Evolutionary conservation across 2,888 invertebrate genomes (phyloP).

Genomic region (Drosophila paracracens): DNA sequence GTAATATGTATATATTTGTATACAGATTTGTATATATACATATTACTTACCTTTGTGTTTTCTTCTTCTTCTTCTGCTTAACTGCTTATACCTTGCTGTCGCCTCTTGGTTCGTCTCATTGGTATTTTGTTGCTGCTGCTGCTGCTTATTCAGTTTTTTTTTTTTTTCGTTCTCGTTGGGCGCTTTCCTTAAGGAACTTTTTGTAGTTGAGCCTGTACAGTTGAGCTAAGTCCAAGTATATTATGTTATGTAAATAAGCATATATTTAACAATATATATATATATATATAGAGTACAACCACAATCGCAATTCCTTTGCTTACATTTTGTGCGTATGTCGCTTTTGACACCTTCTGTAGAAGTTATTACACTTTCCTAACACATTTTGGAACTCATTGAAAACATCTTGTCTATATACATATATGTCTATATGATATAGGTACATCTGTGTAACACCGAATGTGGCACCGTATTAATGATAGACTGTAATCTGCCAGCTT

Average conservation of each 20-base stretch:
- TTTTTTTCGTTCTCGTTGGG: slow-evolving; percentile 23
- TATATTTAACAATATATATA: slow-evolving; percentile 1
- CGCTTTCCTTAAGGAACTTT: slow-evolving; percentile 45
- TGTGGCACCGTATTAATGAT: neutral
- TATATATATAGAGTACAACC: neutral
- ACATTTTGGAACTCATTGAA: neutral
- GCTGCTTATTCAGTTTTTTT: neutral
- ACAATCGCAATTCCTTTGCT: neutral
- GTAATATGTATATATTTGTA: slow-evolving; percentile 4
- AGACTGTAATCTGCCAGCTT: neutral
- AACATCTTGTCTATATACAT: neutral
- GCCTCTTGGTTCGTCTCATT: neutral
- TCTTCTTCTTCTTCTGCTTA: slow-evolving; percentile 60
- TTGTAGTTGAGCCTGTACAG: slow-evolving; percentile 62
- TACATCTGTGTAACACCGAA: neutral
- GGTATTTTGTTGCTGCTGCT: neutral
- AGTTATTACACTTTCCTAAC: neutral
- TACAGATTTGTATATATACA: neutral
- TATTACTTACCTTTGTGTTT: slow-evolving; percentile 39
- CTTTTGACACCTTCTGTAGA: neutral
- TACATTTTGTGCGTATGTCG: neutral
- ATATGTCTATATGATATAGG: neutral
- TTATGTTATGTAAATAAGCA: slow-evolving; percentile 63
- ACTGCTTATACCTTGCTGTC: slow-evolving; percentile 47
- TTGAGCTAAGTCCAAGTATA: slow-evolving; percentile 63